Evolutionary conservation across 2,888 invertebrate genomes (phyloP), one percentile per base, ranked within the genome.

Genomic region (Crematogaster levior): DNA sequence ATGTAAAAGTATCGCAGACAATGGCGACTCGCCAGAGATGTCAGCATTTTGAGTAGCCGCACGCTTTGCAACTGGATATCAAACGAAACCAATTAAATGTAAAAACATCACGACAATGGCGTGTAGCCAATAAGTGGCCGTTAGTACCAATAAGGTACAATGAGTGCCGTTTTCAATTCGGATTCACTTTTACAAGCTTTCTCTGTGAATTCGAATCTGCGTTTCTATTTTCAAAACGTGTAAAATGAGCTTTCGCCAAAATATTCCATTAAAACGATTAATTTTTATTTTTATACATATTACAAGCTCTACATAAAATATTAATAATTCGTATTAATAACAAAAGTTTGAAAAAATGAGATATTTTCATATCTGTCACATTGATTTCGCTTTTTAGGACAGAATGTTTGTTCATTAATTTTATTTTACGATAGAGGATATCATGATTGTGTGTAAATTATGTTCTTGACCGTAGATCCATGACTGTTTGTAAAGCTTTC

Each of bases 161-260:
- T 83, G 56, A 46, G 74, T 80, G 61, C 68, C 82, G 63, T 86
- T 82, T 83, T 83, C 82, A 81, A 37, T 82, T 85, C 48, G 79
- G 27, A 83, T 77, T 88, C 56, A 79, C 81, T 83, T 84, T 83
- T 82, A 85, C 87, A 46, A 85, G 81, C 90, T 90, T 90, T 90
- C 90, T 90, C 90, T 80, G 84, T 51, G 24, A 56, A 10, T 66
- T 72, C 82, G 82, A 79, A 51, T 72, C 73, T 70, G 65, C 58
- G 24, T n/a, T 81, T 46, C 40, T 68, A 34, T 61, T 46, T 30
- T 46, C 7, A 10, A 53, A 40, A 40, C 21, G 12, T 24, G 10
- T 68, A 21, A 65, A 75, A 30, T 15, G 18, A 40, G 5, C 21
- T 53, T 77, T 21, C 18, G 10, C 6, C 37, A 21, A 40, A 1